phyloP scores from a whole-genome alignment of 53 echinoderm and acorn worm genomes.

The Glandiceps talaboti region DNA sequence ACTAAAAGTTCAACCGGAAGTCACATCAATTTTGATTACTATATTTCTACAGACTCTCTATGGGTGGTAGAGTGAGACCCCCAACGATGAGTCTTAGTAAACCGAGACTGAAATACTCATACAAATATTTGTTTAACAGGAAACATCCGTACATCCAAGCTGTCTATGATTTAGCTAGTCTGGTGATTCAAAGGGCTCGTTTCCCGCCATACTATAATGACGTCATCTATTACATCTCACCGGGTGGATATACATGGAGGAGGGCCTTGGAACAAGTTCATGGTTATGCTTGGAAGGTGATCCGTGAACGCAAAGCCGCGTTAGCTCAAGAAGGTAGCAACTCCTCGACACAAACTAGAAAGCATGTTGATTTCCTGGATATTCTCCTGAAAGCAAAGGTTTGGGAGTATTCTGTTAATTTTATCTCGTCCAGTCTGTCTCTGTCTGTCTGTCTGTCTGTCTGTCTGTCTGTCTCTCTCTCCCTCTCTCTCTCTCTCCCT shows the following conservation, averaged over 20 bases:
- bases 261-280: conserved; percentile 23
- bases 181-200: conserved; percentile 29
- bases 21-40: too few relatives aligned
- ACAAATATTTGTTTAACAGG: background rate
- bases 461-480: too few relatives aligned
- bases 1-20: too few relatives aligned
- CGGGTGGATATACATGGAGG: conserved; percentile 24
- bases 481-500: too few relatives aligned
- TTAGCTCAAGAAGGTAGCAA: background rate
- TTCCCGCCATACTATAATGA: conserved; percentile 27
- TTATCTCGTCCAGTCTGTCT: too few relatives aligned
- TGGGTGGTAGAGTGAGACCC: too few relatives aligned
- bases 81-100: too few relatives aligned
- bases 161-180: conserved; percentile 21
- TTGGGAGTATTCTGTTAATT: too few relatives aligned
- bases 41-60: too few relatives aligned
- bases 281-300: conserved; percentile 16
- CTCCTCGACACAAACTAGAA: conserved; percentile 4
- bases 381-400: conserved; percentile 35
- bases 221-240: conserved; percentile 26
- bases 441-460: too few relatives aligned
- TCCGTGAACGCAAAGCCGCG: conserved; percentile 9
- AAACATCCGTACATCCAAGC: conserved; percentile 23
- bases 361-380: conserved; percentile 34
- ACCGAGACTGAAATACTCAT: too few relatives aligned